A percentile compares a stretch with the other conserved stretches of the same genome.
phyloP scores from a whole-genome alignment of 2,888 invertebrate genomes.

The Nomada ferruginata region DNA sequence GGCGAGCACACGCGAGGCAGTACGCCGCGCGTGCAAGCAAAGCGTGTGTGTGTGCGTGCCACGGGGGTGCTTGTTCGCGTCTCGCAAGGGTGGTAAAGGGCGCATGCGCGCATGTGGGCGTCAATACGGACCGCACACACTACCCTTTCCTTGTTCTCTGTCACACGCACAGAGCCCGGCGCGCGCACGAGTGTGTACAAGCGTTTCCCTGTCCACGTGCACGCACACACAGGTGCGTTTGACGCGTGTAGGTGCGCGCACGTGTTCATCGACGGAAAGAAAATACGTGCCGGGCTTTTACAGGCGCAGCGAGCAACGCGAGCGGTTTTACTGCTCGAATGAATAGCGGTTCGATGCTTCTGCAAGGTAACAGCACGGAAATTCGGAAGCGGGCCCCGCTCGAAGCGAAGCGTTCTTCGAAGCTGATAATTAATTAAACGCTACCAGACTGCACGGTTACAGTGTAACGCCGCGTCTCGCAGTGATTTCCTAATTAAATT shows the following conservation, averaged over 20 bases:
- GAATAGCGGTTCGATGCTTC: constrained; percentile 53
- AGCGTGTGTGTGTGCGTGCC: constrained; percentile 38
- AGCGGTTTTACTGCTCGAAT: constrained; percentile 67
- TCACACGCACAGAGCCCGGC: constrained; percentile 57
- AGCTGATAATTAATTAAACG: constrained; percentile 49
- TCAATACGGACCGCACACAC: constrained; percentile 81
- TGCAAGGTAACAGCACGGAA: constrained; percentile 35
- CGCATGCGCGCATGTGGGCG: constrained; percentile 81
- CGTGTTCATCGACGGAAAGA: constrained; percentile 57
- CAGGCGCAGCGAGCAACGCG: constrained; percentile 59
- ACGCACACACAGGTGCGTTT: constrained; percentile 2
- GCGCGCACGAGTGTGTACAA: background rate
- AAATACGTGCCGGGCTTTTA: constrained; percentile 58
- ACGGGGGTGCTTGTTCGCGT: constrained; percentile 57
- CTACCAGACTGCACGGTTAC: background rate
- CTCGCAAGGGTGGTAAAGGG: constrained; percentile 65
- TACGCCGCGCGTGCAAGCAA: constrained; percentile 38
- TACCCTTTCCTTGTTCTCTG: constrained; percentile 79
- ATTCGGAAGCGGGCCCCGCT: constrained; percentile 30
- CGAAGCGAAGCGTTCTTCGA: background rate
- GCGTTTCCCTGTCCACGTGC: constrained; percentile 38
- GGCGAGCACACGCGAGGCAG: constrained; percentile 64
- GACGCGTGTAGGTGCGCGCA: constrained; percentile 33
- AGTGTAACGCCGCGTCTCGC: constrained; percentile 1
- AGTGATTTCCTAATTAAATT: constrained; percentile 44